Base-by-base conservation (phyloP, 2,113 vertebrate species). In the Hippocampus comes region DNA sequence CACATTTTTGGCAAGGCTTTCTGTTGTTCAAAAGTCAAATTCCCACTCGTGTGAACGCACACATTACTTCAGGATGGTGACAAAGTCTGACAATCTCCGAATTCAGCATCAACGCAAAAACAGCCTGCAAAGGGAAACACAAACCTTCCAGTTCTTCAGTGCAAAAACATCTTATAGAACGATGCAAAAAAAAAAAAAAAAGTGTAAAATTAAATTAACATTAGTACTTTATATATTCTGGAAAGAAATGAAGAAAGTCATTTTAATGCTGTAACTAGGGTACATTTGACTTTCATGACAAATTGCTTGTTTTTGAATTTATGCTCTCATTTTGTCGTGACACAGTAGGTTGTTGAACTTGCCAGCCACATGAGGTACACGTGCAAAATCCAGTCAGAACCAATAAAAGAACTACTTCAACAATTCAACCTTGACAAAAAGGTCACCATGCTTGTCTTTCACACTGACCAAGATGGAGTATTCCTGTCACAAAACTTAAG, bases 1-100 rank as follows among this genome's bases (percentile, higher is more conserved):
- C 80, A 82, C 75, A 80, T 89, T 86, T 86, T 87, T 88, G 88
- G 86, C 84, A 80, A 89, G 72, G 70, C 69, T 76, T 76, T 82
- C 77, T 61, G 63, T 48, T 85, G 75, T 76, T 77, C 74, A 69
- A 30, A 73, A 71, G 63, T 75, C 74, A 63, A 72, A 63, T 73
- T 86, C 53, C 69, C 15, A 70, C 71, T 70, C 75, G 73, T 64
- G 70, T 67, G 65, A 61, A 69, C 63, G 72, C 82, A 80, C 27
- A 56, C 61, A 74, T 71, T 55, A 63, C 11, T 72, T 63, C 82
- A 78, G 76, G 48, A 74, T 63, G 68, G 73, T 23, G 66, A 82
- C 80, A 85, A 81, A 38, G 34, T 38, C 5, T 43, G 82, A 53
- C 12, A 46, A 56, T 76, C 66, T 73, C 75, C 63, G 78, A 61